Conservation (phyloP, 2,113 vertebrate species). For the Cyanistes caeruleus region DNA sequence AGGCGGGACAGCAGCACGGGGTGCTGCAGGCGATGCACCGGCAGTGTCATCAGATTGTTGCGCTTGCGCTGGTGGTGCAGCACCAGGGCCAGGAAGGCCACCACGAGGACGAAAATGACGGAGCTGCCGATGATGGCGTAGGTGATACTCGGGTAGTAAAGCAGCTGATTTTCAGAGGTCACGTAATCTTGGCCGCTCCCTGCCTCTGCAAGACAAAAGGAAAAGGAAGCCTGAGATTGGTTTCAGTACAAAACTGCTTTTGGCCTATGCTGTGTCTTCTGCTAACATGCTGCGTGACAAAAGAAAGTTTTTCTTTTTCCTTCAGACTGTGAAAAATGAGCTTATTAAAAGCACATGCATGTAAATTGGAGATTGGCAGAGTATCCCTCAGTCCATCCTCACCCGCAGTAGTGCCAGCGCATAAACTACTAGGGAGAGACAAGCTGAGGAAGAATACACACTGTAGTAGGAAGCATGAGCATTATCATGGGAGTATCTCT, state of each 20-base stretch:
- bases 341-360: not conserved
- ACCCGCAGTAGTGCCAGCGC: rapidly evolving
- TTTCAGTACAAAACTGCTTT: not conserved
- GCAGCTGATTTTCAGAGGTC: constrained; percentile 89
- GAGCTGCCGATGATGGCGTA: constrained; percentile 96
- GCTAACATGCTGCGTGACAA: not conserved
- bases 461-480: not conserved
- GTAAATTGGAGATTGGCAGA: not conserved
- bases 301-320: not conserved
- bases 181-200: constrained; percentile 90
- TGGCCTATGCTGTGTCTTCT: not conserved
- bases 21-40: constrained; percentile 88
- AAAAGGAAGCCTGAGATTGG: not conserved
- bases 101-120: constrained; percentile 92
- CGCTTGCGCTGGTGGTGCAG: constrained; percentile 95
- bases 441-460: not conserved
- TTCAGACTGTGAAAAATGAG: not conserved
- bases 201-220: constrained; percentile 75
- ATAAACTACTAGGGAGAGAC: not conserved
- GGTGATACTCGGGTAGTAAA: constrained; percentile 94
- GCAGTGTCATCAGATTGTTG: constrained; percentile 88
- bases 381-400: not conserved
- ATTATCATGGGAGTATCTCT: not conserved
- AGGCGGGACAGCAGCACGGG: constrained; percentile 92
- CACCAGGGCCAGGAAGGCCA: constrained; percentile 90